Percentiles rank a stretch among this genome's conserved stretches.
Evolutionary conservation across 2,797 vertebrate species (phyloP).

Genomic region (Pogonophryne albipinna): DNA sequence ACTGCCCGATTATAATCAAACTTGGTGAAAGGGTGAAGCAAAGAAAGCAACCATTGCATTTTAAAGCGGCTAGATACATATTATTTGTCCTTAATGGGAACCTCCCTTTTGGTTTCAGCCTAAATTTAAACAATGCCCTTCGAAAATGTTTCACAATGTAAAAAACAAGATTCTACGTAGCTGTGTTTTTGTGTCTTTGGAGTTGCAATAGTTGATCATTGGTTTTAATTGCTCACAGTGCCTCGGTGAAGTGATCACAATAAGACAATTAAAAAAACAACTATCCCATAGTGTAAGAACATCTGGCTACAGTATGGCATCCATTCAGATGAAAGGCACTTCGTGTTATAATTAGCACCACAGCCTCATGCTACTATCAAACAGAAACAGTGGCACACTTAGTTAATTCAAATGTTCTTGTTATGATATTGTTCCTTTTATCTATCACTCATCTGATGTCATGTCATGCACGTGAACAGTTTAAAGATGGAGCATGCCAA

Average conservation of each 20-base stretch:
- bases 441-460: background rate
- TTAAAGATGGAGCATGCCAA: background rate
- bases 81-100: too few relatives aligned
- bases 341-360: too few relatives aligned
- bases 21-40: too few relatives aligned
- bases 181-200: slow-evolving; percentile 1
- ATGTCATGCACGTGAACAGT: background rate
- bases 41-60: too few relatives aligned
- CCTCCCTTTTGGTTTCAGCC: too few relatives aligned
- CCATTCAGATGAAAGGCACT: slow-evolving; percentile 2
- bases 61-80: too few relatives aligned
- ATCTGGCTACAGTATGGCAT: slow-evolving; percentile 27
- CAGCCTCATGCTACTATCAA: background rate
- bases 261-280: background rate
- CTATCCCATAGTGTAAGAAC: background rate
- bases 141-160: background rate
- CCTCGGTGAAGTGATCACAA: slow-evolving; percentile 22
- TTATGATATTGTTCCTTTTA: too few relatives aligned
- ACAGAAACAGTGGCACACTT: background rate
- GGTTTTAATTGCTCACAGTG: slow-evolving; percentile 41
- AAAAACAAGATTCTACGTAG: too few relatives aligned
- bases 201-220: background rate
- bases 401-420: too few relatives aligned
- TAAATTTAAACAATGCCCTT: background rate
- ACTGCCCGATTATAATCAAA: too few relatives aligned